Evolutionary conservation across 2,113 vertebrate species (phyloP), one percentile per base, ranked within the genome.

Genomic region (Cnemophilus loriae): DNA sequence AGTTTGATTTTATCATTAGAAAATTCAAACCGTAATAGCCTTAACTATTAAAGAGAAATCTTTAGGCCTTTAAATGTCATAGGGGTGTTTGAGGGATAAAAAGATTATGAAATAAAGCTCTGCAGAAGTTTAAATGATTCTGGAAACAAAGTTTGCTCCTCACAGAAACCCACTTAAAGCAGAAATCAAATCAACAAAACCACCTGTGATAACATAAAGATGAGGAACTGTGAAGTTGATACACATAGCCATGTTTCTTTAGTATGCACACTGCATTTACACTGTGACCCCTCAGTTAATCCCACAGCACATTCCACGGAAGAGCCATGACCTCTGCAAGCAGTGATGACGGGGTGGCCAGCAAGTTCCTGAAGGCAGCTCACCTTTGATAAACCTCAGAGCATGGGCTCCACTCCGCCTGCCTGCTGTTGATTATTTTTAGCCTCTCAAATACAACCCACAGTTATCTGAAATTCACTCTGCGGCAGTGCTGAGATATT

Each of bases 271-370:
- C 11, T 60, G 47, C 33, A 50, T 55, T 82, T 50, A 13, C 35
- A 44, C 30, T 21, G 12, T 10, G 44, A 85, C 15, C 9, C 20
- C 20, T 37, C 55, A 69, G 19, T 52, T 49, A 50, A 61, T 35
- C 55, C 35, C 9, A 4, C 1, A 76, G 37, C 22, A 49, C n/a
- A 16, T 64, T 18, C 37, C 55, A 73, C 80, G 56, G 56, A 22
- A 35, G 13, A 44, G 18, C 37, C 17, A 22, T 0, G 16, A 56
- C n/a, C 21, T 64, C 35, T 57, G 18, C 50, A 53, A n/a, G 52
- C 22, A 44, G 2, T 3, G 33, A 80, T 13, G 5, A 7, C 3
- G 0, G 9, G 46, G 30, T 2, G 32, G 33, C 8, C 47, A 83
- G 49, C 1, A 5, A 33, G 44, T 9, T 50, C 60, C 63, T 28